Evolutionary conservation across 2,888 invertebrate species (phyloP).

Genomic region (Anagyrus pseudococci): DNA sequence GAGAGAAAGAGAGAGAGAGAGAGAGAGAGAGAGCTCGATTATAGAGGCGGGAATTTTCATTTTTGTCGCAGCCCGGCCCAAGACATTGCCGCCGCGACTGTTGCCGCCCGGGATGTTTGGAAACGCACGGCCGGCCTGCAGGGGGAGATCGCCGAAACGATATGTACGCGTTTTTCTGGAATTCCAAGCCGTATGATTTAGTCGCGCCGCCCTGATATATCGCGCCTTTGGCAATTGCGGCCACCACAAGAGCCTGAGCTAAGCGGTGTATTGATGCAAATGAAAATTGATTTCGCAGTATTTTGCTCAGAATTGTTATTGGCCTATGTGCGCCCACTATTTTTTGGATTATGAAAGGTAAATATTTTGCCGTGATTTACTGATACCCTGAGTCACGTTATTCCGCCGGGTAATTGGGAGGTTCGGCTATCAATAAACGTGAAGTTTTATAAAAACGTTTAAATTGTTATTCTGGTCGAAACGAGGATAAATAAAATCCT

Average conservation of each 20-base stretch:
- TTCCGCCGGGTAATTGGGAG: too few relatives aligned
- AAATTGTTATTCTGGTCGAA: too few relatives aligned
- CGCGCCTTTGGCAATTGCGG: not conserved
- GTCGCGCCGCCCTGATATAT: not conserved
- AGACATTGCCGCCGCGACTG: not conserved
- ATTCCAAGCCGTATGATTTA: not conserved
- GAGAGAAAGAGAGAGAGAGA: too few relatives aligned
- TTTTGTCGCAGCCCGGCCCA: not conserved
- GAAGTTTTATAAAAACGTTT: too few relatives aligned
- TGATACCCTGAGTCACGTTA: too few relatives aligned
- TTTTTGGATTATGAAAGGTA: too few relatives aligned
- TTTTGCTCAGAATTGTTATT: not conserved
- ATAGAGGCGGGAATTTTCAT: slow-evolving; percentile 11
- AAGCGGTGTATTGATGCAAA: not conserved
- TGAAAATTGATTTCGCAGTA: not conserved
- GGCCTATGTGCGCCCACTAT: not conserved
- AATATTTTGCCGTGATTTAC: too few relatives aligned
- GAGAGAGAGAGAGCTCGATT: too few relatives aligned
- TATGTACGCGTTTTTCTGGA: not conserved
- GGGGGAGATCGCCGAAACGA: slow-evolving; percentile 16
- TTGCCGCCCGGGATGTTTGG: not conserved
- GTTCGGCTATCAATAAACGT: too few relatives aligned
- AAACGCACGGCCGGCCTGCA: not conserved
- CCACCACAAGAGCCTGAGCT: not conserved
- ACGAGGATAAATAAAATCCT: too few relatives aligned